Conservation (phyloP, 2,113 vertebrate genomes). For the Lontra canadensis region DNA sequence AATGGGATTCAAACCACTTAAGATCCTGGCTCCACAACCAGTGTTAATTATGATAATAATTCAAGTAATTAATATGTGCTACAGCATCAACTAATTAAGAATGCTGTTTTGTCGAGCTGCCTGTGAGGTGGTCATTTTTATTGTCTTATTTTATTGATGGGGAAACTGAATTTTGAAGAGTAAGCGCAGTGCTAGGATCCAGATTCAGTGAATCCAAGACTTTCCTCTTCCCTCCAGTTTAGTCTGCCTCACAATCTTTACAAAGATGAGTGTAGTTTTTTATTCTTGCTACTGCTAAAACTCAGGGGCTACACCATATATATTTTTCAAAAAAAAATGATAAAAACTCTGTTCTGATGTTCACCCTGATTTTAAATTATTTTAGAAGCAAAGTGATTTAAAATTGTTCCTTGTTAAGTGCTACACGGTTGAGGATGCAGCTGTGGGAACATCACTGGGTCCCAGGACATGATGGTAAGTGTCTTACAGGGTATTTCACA, state of each 20-base stretch:
- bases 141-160: neutral
- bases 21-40: neutral
- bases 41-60: neutral
- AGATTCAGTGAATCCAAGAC: neutral
- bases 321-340: neutral
- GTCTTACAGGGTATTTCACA: constrained; percentile 52
- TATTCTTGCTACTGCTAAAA: neutral
- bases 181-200: neutral
- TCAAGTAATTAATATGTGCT: neutral
- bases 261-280: neutral
- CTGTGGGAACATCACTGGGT: neutral
- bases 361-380: constrained; percentile 40
- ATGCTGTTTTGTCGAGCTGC: neutral
- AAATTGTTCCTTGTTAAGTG: neutral
- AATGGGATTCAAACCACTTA: neutral
- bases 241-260: neutral
- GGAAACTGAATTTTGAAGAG: neutral
- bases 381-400: constrained; percentile 61
- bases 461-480: neutral
- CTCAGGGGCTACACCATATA: neutral
- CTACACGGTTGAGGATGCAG: neutral
- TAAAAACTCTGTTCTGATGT: constrained; percentile 21
- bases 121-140: neutral
- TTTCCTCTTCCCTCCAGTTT: fast-evolving
- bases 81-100: neutral